These are phyloP conservation scores for Archips xylosteana DNA, from an alignment of 2,888 invertebrate genomes.

Conservation along the genomic window DNA sequence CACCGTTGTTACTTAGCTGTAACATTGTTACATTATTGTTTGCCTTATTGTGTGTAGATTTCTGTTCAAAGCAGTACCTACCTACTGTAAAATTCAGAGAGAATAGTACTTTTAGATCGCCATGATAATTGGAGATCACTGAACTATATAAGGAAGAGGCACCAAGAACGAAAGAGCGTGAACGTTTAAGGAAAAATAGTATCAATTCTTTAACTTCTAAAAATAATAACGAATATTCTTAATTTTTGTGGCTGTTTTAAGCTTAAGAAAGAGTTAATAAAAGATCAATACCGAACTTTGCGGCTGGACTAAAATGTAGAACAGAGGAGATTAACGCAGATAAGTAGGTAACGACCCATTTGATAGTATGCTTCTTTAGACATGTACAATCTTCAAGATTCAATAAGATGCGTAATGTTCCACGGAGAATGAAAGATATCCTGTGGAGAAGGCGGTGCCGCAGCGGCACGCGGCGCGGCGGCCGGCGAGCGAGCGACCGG, in stretches of 20 bases:
- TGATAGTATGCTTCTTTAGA: not conserved
- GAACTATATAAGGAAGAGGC: not conserved
- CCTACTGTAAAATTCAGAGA: not conserved
- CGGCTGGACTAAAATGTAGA: not conserved
- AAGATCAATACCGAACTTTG: not conserved
- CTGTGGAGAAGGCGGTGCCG: slow-evolving; percentile 45
- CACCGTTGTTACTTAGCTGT: not conserved
- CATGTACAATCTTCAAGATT: not conserved
- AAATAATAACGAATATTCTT: not conserved
- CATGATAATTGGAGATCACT: not conserved
- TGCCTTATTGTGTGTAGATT: not conserved
- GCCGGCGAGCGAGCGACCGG: slow-evolving; percentile 49
- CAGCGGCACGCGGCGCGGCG: slow-evolving; percentile 48
- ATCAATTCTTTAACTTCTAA: not conserved
- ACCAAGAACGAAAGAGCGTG: not conserved
- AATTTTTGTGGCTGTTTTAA: not conserved
- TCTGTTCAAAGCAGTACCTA: not conserved
- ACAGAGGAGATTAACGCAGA: not conserved
- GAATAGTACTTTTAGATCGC: not conserved
- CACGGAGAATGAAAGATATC: slow-evolving; percentile 12
- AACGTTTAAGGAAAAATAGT: not conserved
- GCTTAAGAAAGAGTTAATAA: not conserved
- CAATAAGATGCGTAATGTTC: not conserved
- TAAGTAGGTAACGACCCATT: not conserved
- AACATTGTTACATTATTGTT: not conserved